Conservation (phyloP, 2,888 invertebrate species). For the Orgyia antiqua region DNA sequence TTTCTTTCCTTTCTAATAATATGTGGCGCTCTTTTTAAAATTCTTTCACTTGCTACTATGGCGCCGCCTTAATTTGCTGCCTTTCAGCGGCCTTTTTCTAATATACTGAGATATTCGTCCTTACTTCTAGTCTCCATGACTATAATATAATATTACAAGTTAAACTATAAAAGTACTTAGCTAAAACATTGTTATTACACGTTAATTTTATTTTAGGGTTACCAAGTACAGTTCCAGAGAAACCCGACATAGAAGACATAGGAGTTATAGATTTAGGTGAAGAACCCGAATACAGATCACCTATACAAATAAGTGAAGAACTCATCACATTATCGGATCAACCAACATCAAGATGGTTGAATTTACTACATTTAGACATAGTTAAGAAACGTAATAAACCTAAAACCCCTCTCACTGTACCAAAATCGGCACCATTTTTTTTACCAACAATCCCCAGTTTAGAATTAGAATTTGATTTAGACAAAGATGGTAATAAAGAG, state of each 20-base stretch:
- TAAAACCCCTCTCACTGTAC: conserved; percentile 87
- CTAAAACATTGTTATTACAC: no score
- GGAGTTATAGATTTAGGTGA: conserved; percentile 61
- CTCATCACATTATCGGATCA: conserved; percentile 91
- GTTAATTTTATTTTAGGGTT: no score
- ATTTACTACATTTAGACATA: conserved; percentile 89
- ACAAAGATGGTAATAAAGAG: conserved; percentile 47
- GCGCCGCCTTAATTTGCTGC: no score
- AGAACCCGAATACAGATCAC: conserved; percentile 82
- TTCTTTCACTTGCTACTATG: no score
- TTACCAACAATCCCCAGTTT: conserved; percentile 92
- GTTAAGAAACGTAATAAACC: conserved; percentile 95
- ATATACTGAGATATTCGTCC: no score
- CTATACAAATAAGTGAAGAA: conserved; percentile 85
- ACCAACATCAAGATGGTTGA: conserved; percentile 94
- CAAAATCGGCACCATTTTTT: conserved; percentile 96
- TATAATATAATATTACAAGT: no score
- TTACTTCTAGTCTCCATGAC: no score
- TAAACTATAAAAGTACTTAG: no score
- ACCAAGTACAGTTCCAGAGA: conserved; percentile 66
- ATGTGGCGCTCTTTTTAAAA: no score
- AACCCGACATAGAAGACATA: conserved; percentile 63
- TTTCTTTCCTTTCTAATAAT: no score
- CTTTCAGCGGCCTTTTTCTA: no score
- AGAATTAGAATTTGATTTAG: conserved; percentile 88